Evolutionary conservation across 1,140 invertebrate species (phyloP), one percentile per base, ranked within the genome.

Genomic region (Megathymus violae): DNA sequence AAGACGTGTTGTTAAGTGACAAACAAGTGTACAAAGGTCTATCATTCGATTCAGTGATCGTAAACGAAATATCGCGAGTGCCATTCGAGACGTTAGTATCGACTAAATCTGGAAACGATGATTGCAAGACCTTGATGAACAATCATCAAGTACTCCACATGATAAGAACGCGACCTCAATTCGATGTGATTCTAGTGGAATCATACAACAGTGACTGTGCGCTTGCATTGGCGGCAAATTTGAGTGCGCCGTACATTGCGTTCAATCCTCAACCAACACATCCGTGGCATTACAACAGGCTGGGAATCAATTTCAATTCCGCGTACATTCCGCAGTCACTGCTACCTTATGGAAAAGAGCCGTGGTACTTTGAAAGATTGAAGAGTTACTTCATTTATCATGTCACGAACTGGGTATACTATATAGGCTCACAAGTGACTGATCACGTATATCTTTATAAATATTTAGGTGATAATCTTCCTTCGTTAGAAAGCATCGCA

Each of bases 131-230:
- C 10, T 82, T 92, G 13, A 68, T 95, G 52, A 86, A 90, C 11
- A 92, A 92, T 27, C 77, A 88, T 9, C 74, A 88, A 4, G 82
- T 94, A 0, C 76, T 92, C 19, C 69, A 92, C 34, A 76, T 95
- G 27, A 69, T 94, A 16, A 85, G 84, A 27, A 78, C 74, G 47
- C 80, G 76, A 48, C 85, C 92, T 34, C 85, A 84, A 38, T 95
- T 92, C 64, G 94, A 95, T 67, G 68, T 95, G 7, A 90, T 95
- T 38, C 59, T 95, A 3, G 91, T 92, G 1, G 94, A 95, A 69
- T 91, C 89, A 19, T 94, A 94, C 74, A 93, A 94, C 65, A 94
- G 92, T 50, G 93, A 95, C 65, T 95, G 94, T 66, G 91, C 92
- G 51, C 66, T 94, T 3, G 92, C 91, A 1, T 84, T 95, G 54